Conservation (phyloP, 2,888 invertebrate genomes). For the Fragum whitleyi region DNA sequence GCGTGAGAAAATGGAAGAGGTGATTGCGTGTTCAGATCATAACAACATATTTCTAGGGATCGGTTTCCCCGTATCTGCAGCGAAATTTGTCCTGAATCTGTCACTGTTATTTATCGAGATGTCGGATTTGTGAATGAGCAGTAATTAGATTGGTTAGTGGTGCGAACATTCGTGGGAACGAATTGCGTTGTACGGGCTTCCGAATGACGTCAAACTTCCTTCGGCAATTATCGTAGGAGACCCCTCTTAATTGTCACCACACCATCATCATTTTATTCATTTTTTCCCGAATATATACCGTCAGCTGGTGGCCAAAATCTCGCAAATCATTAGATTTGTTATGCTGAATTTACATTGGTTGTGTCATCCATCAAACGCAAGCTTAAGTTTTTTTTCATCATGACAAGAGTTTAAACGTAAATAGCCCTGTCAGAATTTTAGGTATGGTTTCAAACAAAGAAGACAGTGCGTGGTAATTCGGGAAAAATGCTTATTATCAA, state of each 20-base stretch:
- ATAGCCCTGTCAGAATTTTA: no score
- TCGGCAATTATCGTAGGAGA: not conserved
- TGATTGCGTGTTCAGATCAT: not conserved
- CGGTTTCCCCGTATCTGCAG: not conserved
- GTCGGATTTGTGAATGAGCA: constrained; percentile 7
- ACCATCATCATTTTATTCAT: no score
- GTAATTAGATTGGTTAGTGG: constrained; percentile 19
- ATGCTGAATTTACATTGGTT: no score
- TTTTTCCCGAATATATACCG: no score
- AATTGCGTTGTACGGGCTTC: not conserved
- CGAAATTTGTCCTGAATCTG: constrained; percentile 2
- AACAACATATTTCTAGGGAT: constrained; percentile 1
- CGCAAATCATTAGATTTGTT: no score
- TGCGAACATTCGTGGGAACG: constrained; percentile 8
- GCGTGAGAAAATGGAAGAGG: not conserved
- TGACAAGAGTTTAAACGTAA: no score
- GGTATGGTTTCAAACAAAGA: no score
- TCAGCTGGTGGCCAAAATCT: no score
- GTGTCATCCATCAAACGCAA: no score
- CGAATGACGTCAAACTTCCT: constrained; percentile 7
- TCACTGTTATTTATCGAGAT: not conserved
- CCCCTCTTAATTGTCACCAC: not conserved
- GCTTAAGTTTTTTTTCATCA: no score
- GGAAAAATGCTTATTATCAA: not conserved
- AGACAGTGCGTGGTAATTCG: no score